Evolutionary conservation across 2,797 vertebrate genomes (phyloP).

Genomic region (Atherinosoma microstoma): DNA sequence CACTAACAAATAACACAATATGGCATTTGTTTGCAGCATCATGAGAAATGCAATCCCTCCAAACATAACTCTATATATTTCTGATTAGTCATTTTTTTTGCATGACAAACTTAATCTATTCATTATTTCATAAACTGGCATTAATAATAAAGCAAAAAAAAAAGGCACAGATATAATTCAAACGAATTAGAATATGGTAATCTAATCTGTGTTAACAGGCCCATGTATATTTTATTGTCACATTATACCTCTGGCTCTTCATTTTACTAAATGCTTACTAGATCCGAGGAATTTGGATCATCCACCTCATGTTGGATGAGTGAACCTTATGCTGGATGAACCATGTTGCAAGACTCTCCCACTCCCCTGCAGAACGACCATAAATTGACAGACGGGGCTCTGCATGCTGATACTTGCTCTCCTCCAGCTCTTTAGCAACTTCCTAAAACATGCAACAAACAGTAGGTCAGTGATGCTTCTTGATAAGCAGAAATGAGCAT

Average conservation of each 20-base stretch:
- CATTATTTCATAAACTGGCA: neutral
- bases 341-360: slow-evolving; percentile 90
- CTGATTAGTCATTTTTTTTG: neutral
- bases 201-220: neutral
- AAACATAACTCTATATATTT: neutral
- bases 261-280: slow-evolving; percentile 86
- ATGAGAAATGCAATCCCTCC: neutral
- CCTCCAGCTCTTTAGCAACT: slow-evolving; percentile 91
- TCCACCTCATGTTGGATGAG: slow-evolving; percentile 96
- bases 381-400: slow-evolving; percentile 97
- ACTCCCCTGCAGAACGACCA: slow-evolving; percentile 90
- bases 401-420: slow-evolving; percentile 95
- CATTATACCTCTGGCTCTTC: too few relatives aligned
- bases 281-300: slow-evolving; percentile 97
- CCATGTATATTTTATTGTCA: neutral
- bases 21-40: neutral
- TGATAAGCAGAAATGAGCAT: slow-evolving; percentile 18
- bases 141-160: too few relatives aligned
- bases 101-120: neutral
- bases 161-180: too few relatives aligned
- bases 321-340: slow-evolving; percentile 95
- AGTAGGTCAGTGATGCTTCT: slow-evolving; percentile 17
- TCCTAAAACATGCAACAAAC: slow-evolving; percentile 82
- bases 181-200: neutral
- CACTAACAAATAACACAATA: neutral